Base-by-base conservation (phyloP, 2,888 invertebrate species). In the Cacoxenus indagator region DNA sequence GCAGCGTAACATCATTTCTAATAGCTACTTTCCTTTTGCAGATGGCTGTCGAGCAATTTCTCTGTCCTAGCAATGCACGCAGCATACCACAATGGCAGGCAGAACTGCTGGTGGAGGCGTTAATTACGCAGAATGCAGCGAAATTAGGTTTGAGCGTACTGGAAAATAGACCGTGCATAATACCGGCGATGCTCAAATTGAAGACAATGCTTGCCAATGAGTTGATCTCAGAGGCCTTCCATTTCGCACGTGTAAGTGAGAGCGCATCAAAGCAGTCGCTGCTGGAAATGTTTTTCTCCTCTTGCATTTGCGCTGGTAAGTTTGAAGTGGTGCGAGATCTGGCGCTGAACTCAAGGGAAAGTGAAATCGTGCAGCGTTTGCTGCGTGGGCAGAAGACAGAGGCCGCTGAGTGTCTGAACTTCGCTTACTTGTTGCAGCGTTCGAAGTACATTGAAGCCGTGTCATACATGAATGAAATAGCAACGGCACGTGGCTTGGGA, bases 401-500 rank as follows among this genome's bases (percentile, higher is more conserved):
- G 0, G 76, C 77, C 6, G 77, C 85, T 1, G 86, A 87, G 45
- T 83, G 84, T 67, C 74, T 88, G 2, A 85, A 87, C 57, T 78
- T 88, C 51, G 84, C 88, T 0, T 81, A 87, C 73, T 69, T 88
- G 43, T 71, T 88, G 2, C 86, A 87, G 65, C 85, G 86, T 37
- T 84, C 82, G 1, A 87, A 87, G 66, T 88, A 88, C 43, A 78
- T 88, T 26, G 88, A 88, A 65, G 88, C 88, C 0, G 83, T 87
- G 1, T 77, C 83, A 0, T 85, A 87, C 24, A 83, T 88, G 78
- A 83, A 88, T 65, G 84, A 87, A 3, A 66, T 85, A n/a, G 84
- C 84, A 54, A 73, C 72, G 24, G 26, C 69, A 19, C 75, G 73
- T 0, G 65, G 59, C 31, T 5, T n/a, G n/a, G n/a, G n/a, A n/a